Base-by-base conservation (phyloP, 2,113 vertebrate genomes). In the Furnarius figulus region DNA sequence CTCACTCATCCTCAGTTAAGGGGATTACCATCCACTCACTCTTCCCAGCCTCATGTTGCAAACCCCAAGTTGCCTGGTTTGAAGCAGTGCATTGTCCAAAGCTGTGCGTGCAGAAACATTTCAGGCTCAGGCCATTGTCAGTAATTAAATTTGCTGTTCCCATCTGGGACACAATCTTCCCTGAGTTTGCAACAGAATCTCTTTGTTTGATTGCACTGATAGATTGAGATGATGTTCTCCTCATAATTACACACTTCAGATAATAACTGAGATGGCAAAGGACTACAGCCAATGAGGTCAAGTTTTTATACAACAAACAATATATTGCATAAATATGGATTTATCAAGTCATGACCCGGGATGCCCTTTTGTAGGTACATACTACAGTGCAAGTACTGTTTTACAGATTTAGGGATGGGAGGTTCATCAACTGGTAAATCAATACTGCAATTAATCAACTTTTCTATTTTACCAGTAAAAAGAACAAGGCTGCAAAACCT, bases 81-180 rank as follows among this genome's bases (percentile, higher is more conserved):
- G 68, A 90, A 93, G 81, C n/a, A 33, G 25, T 0, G 6, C 79
- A 77, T 71, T 97, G 96, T 96, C 93, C 93, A 55, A 87, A 90
- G 40, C 70, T 53, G 49, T 42, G 70, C 35, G 1, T 86, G 90
- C 85, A 93, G 89, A 94, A 95, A 94, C 73, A 53, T 37, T 90
- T 24, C 70, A 56, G 82, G 75, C 78, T 81, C 94, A 23, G 89
- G 80, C 75, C 86, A 63, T 68, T 83, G 85, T 72, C 87, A 66
- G 85, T 94, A 95, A 96, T 96, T 97, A 95, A 94, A 85, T 81
- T 71, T 82, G 80, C 80, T 85, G 52, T 65, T 94, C 93, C 84
- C 81, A 92, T 85, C 76, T 68, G 91, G 76, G 92, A 63, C 86
- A 75, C 37, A 47, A 68, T 62, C 82, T 70, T 95, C 83, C 55